Evolutionary conservation across 2,888 invertebrate species (phyloP), one percentile per base, ranked within the genome.

Genomic region (Rhagonycha fulva): DNA sequence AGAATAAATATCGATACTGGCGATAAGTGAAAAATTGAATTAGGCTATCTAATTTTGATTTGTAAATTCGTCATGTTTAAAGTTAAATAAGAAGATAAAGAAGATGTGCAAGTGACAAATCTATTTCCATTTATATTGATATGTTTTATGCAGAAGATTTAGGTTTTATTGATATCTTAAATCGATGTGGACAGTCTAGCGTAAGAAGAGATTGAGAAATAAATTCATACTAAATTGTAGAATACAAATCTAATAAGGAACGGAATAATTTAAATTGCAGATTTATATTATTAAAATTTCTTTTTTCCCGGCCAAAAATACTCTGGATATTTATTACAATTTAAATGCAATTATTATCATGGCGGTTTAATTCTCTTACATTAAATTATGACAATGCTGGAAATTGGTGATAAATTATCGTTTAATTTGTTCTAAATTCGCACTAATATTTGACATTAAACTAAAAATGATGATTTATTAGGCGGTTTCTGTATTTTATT

Each of bases 101-200:
- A 70, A 68, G 23, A 71, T 62, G 73, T 76, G 76, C 73, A 71
- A 73, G 68, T 76, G 76, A 76, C 73, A 76, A 76, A 76, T 76
- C 73, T 76, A 76, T 76, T 76, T 76, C 74, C 74, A 76, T 76
- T 76, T 76, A 76, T 74, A 76, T 76, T 68, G 76, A 74, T 76
- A 76, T 76, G 76, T 76, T 76, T 71, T 71, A 76, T 76, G 76
- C 74, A 76, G 61, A 76, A 74, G 76, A 71, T 76, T 76, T 76
- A 74, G 76, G 74, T 68, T 74, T 69, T 74, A 74, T 76, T 71
- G 71, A 76, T 76, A 74, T 76, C 63, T 68, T 70, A 71, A 68
- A 74, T 76, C 71, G 74, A 76, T 62, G 71, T 68, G 76, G 61
- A 76, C 68, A 62, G 71, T 71, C 68, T 71, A 66, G 63, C 68